Conservation (phyloP, 2,113 vertebrate species). For the Polypterus bichir region DNA sequence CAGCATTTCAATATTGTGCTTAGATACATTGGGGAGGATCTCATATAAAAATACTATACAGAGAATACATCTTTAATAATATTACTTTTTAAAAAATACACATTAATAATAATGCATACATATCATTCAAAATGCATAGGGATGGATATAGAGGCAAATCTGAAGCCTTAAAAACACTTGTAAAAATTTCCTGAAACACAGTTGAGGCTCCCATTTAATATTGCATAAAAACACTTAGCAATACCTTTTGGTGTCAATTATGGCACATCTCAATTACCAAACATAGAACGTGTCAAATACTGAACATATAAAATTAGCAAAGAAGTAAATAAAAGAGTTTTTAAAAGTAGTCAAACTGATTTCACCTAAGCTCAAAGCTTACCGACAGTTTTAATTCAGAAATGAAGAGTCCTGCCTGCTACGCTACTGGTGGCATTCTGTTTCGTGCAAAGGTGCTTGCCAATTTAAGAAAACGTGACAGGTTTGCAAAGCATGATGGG, state of each 20-base stretch:
- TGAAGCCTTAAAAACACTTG: constrained; percentile 45
- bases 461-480: no score
- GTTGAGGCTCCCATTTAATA: constrained; percentile 37
- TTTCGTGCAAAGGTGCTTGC: no score
- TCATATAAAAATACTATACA: constrained; percentile 97
- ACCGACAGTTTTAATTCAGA: no score
- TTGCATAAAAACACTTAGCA: constrained; percentile 59
- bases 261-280: constrained; percentile 27
- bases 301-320: constrained; percentile 34
- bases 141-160: constrained; percentile 48
- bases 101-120: constrained; percentile 44
- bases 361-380: no score
- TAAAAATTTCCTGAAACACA: constrained; percentile 40
- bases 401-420: no score
- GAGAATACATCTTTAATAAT: constrained; percentile 71
- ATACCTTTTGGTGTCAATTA: constrained; percentile 37
- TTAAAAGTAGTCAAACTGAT: no score
- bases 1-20: constrained; percentile 54
- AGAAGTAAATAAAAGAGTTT: no score
- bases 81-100: constrained; percentile 85
- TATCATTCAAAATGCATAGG: constrained; percentile 68
- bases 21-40: constrained; percentile 54
- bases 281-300: background rate
- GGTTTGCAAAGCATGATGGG: no score
- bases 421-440: no score